Evolutionary conservation across 2,113 vertebrate species (phyloP), one percentile per base, ranked within the genome.

Genomic region (Crotophaga sulcirostris): DNA sequence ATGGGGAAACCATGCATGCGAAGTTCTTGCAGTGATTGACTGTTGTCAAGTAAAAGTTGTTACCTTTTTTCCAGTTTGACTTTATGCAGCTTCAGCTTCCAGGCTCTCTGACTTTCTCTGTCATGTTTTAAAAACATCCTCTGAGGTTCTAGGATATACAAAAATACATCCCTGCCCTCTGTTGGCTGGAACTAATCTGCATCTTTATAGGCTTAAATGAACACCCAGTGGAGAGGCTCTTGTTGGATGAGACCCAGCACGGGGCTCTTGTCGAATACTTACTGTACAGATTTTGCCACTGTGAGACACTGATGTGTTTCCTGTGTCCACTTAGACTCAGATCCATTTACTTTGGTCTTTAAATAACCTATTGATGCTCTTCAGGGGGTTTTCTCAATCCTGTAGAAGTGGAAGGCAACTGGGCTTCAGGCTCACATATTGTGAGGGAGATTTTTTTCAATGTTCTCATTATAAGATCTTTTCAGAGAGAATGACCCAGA

Each of bases 401-500:
- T 78, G 19, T 4, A 19, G 36, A 82, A 89, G 23, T 23, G 23
- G 34, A 83, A 95, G 25, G 34, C 33, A 62, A 85, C 63, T 13
- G 51, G 28, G 59, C 42, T 80, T 58, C 63, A 87, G 84, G 47
- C 23, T 91, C 8, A 8, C 18, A 5, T 10, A 4, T 11, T 21
- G 31, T 16, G 47, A 72, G 26, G 4, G 38, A 70, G 45, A 38
- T 34, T 79, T 83, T 79, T 83, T 92, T 95, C 49, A 85, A 11
- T 29, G 4, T 81, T 55, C 25, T 59, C 20, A 38, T 78, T 59
- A 3, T 29, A 38, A 74, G 52, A 40, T 54, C 73, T 90, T 88
- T 95, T 68, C 67, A 60, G 68, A 70, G 62, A 40, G 28, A 20
- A 10, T 92, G 96, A 94, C 93, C 93, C 64, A 96, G 96, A 95